phyloP scores from a whole-genome alignment of 1,140 invertebrate species.

The Drosophila nannoptera region DNA sequence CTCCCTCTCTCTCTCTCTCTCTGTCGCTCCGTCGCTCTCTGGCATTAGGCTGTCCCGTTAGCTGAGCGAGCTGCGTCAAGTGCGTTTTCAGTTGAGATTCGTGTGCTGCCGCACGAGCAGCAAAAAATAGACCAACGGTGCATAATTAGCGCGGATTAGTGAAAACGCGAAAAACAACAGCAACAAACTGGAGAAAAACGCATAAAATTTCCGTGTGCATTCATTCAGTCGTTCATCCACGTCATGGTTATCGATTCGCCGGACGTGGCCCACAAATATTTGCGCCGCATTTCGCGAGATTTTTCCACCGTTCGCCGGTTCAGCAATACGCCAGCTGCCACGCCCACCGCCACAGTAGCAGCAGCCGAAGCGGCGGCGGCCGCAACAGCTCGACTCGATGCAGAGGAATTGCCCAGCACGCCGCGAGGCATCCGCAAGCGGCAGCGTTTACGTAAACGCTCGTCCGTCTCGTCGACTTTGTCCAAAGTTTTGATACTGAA shows the following conservation, averaged over 20 bases:
- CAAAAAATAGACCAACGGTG: constrained; percentile 10
- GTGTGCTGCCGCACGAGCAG: constrained; percentile 7
- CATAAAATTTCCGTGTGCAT: neutral
- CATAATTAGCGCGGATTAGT: constrained; percentile 52
- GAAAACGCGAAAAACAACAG: constrained; percentile 23
- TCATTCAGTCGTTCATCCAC: neutral
- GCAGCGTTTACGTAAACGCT: constrained; percentile 66
- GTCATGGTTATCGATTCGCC: constrained; percentile 65
- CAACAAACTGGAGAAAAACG: neutral
- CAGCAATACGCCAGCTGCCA: constrained; percentile 58
- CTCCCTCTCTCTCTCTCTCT: neutral
- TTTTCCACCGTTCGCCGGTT: constrained; percentile 73
- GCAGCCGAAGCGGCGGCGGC: neutral
- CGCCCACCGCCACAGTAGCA: neutral
- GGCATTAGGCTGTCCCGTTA: constrained; percentile 11
- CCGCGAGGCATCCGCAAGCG: constrained; percentile 67
- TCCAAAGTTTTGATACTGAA: constrained; percentile 78
- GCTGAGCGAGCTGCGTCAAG: constrained; percentile 25
- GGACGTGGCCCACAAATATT: constrained; percentile 61
- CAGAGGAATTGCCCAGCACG: constrained; percentile 42
- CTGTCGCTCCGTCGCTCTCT: neutral
- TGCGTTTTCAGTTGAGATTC: constrained; percentile 64
- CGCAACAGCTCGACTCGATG: constrained; percentile 30
- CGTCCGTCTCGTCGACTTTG: constrained; percentile 74
- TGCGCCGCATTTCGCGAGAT: constrained; percentile 73